These are phyloP conservation scores for Planococcus citri DNA, from an alignment of 1,140 invertebrate species.

Conservation along the genomic window DNA sequence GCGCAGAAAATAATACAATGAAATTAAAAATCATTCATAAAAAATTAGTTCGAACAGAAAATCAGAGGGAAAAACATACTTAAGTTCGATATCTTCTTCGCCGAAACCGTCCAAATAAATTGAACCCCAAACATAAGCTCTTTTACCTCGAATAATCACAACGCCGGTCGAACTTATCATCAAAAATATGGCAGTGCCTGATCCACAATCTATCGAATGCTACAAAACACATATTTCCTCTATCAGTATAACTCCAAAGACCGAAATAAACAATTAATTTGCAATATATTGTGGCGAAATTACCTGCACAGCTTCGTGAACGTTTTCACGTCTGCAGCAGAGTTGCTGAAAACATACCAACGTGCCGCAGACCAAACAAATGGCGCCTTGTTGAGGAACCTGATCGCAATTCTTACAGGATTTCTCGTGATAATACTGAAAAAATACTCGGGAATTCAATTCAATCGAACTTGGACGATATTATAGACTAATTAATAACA, in stretches of 20 bases:
- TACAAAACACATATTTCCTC: no score
- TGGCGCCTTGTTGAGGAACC: slow-evolving; percentile 78
- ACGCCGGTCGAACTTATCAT: slow-evolving; percentile 90
- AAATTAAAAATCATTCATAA: no score
- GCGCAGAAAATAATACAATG: no score
- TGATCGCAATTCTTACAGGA: slow-evolving; percentile 73
- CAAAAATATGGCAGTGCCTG: slow-evolving; percentile 85
- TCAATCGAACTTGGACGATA: neutral
- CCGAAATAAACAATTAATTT: neutral
- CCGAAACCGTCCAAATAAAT: slow-evolving; percentile 93
- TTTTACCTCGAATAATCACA: slow-evolving; percentile 78
- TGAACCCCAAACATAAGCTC: slow-evolving; percentile 91
- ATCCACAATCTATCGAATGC: slow-evolving; percentile 86
- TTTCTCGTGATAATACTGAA: slow-evolving; percentile 76
- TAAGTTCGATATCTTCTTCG: slow-evolving; percentile 92
- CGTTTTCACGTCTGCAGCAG: slow-evolving; percentile 71
- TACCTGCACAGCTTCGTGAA: slow-evolving; percentile 74
- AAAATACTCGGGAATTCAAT: neutral
- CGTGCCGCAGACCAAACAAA: slow-evolving; percentile 86
- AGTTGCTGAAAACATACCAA: slow-evolving; percentile 84
- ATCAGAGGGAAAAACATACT: slow-evolving; percentile 52
- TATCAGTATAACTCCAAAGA: neutral
- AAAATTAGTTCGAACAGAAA: no score
- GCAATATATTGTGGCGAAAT: slow-evolving; percentile 25
- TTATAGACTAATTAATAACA: no score